Base-by-base conservation (phyloP, 2,888 invertebrate species). In the Notodonta ziczac region DNA sequence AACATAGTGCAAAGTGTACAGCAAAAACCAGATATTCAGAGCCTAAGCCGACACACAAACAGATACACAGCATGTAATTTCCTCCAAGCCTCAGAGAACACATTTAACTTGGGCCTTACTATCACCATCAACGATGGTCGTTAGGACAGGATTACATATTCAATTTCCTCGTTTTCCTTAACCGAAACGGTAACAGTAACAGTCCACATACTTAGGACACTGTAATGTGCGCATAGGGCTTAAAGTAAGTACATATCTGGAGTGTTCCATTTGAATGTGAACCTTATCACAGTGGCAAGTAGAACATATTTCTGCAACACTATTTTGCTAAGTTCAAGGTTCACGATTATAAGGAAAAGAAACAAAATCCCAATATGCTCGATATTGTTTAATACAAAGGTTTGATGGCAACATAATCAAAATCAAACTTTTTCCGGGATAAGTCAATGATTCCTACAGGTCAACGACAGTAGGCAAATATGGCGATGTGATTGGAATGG, bases 21-120 rank as follows among this genome's bases (percentile, higher is more conserved):
- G 12, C 42, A 42, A 42, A 44, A 13, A 9, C 44, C 4, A 44
- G 13, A 46, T 46, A 46, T n/a, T 46, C 7, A 5, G 35, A 35
- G 57, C 56, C 35, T 52, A 57, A 46, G 10, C 46, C 13, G n/a
- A n/a, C 13, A 46, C 13, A n/a, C 46, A n/a, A 46, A 46, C n/a
- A 46, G 46, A n/a, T 44, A 5, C 44, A 46, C 5, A n/a, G 13
- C 46, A n/a, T n/a, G 13, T 46, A 46, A 46, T 46, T 46, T 46
- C 46, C 46, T 46, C 7, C 10, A n/a, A 46, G 46, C 46, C n/a
- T 46, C 46, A 13, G 46, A 46, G 46, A 46, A 46, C 46, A 46
- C 46, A 46, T 46, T 46, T n/a, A 46, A 46, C 46, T 46, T 9
- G 46, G 46, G 46, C 46, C 46, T n/a, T n/a, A 46, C 46, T 46